Evolutionary conservation across 2,797 vertebrate genomes (phyloP).

Genomic region (Pseudocheirus occidentalis): DNA sequence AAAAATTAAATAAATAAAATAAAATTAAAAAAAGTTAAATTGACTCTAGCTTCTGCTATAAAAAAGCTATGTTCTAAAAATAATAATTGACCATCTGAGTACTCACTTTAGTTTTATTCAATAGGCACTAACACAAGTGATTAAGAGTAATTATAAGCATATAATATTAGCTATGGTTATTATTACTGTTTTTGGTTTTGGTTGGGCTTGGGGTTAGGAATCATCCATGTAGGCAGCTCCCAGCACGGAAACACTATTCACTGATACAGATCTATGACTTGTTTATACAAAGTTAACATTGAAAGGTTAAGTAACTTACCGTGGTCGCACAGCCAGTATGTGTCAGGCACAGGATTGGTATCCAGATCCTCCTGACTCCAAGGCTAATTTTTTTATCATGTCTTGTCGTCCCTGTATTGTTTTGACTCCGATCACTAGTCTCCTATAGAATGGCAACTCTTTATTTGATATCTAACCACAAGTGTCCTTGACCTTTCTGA

Average conservation of each 20-base stretch:
- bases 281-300: background rate
- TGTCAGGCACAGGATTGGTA: background rate
- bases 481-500: constrained; percentile 37
- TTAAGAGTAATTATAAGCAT: background rate
- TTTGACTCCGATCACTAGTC: background rate
- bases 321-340: background rate
- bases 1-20: too few relatives aligned
- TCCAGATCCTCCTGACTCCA: background rate
- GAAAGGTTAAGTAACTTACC: background rate
- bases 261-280: background rate
- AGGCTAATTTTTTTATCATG: background rate
- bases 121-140: background rate
- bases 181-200: background rate
- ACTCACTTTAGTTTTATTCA: background rate
- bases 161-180: background rate
- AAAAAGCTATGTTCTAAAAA: too few relatives aligned
- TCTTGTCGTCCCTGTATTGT: background rate
- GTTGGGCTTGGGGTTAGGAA: background rate
- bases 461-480: constrained; percentile 9
- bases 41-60: too few relatives aligned
- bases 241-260: background rate
- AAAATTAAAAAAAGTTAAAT: too few relatives aligned
- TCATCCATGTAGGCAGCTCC: background rate
- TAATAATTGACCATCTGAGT: background rate
- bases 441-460: constrained; percentile 15